These are phyloP conservation scores for Danio aesculapii DNA, from an alignment of 2,797 vertebrate genomes.

Conservation along the genomic window DNA sequence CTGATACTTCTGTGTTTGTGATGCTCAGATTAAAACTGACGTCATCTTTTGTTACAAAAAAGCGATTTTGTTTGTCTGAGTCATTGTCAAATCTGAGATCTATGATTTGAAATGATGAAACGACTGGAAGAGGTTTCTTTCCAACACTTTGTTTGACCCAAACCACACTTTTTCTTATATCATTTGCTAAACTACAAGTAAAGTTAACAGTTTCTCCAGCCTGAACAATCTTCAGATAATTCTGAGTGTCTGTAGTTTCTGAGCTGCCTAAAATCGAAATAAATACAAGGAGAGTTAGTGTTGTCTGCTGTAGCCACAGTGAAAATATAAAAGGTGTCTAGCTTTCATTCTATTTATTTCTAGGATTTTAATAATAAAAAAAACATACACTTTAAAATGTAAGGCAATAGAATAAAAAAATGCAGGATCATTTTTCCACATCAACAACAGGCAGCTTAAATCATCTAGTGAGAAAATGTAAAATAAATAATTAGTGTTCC, in stretches of 20 bases:
- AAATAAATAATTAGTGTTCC: not conserved
- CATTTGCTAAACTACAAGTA: not conserved
- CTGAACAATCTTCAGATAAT: not conserved
- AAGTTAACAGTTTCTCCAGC: slow-evolving; percentile 14
- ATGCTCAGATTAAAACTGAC: not conserved
- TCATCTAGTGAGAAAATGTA: not conserved
- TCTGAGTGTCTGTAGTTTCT: not conserved
- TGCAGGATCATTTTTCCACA: not conserved
- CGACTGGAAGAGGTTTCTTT: not conserved
- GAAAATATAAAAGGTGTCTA: not conserved
- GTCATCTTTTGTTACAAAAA: not conserved
- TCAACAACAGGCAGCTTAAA: too few relatives aligned
- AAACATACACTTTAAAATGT: not conserved
- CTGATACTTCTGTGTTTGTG: not conserved
- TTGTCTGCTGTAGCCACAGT: too few relatives aligned
- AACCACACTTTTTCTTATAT: rapidly evolving
- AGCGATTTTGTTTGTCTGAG: not conserved
- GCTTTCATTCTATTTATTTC: not conserved
- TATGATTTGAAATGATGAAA: not conserved
- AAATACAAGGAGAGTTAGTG: too few relatives aligned
- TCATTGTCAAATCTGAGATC: rapidly evolving
- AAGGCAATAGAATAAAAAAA: not conserved
- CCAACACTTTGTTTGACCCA: not conserved
- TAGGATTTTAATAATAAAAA: too few relatives aligned
- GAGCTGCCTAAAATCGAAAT: not conserved